Conservation (phyloP, 2,888 invertebrate genomes). For the Chouioia cunea region DNA sequence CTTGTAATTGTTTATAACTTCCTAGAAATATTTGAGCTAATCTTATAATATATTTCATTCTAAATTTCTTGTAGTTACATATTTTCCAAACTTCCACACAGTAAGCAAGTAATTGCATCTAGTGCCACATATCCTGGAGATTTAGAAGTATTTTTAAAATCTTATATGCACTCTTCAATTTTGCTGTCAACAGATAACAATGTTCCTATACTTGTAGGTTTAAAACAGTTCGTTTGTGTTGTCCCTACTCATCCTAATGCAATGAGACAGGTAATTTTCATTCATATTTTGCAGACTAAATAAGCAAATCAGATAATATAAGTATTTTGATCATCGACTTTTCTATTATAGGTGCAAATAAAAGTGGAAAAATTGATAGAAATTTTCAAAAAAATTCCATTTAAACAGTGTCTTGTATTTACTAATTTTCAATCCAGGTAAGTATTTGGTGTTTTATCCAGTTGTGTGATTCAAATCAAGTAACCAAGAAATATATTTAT, state of each 20-base stretch:
- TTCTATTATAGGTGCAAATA: conserved; percentile 61
- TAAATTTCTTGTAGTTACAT: conserved; percentile 73
- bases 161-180: conserved; percentile 84
- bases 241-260: conserved; percentile 76
- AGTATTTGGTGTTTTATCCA: conserved; percentile 42
- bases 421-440: conserved; percentile 85
- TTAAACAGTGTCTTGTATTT: conserved; percentile 93
- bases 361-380: conserved; percentile 76
- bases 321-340: background rate
- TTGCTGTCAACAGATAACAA: conserved; percentile 80
- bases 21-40: background rate
- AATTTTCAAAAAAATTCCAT: conserved; percentile 80
- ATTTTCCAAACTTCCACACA: conserved; percentile 77
- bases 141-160: conserved; percentile 78
- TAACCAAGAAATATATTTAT: conserved; percentile 4
- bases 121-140: conserved; percentile 93
- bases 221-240: conserved; percentile 81
- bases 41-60: background rate
- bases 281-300: background rate
- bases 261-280: conserved; percentile 74
- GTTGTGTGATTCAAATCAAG: background rate
- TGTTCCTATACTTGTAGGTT: conserved; percentile 81
- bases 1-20: conserved; percentile 15
- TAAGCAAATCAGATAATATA: conserved; percentile 11
- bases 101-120: conserved; percentile 90